These are phyloP conservation scores for Platichthys flesus DNA, from an alignment of 2,113 vertebrate species.

Conservation along the genomic window DNA sequence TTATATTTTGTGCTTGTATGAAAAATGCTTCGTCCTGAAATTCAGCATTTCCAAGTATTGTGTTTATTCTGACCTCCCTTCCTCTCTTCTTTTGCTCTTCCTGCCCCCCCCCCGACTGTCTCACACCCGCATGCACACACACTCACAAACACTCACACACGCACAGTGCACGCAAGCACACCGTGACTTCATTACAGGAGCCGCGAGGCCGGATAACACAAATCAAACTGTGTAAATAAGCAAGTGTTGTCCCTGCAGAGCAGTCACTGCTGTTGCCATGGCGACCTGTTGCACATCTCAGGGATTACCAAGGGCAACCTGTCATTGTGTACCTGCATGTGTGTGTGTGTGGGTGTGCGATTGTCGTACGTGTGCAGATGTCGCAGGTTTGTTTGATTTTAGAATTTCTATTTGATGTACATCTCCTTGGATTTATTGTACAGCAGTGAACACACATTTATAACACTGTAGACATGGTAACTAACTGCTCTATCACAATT, in stretches of 20 bases:
- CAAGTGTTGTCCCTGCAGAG: slow-evolving; percentile 59
- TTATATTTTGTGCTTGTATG: slow-evolving; percentile 3
- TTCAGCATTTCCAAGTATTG: neutral
- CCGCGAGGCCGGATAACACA: slow-evolving; percentile 60
- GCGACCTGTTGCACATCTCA: slow-evolving; percentile 69
- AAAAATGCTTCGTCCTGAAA: neutral
- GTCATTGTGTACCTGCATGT: slow-evolving; percentile 47
- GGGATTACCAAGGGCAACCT: slow-evolving; percentile 62
- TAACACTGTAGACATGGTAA: no score
- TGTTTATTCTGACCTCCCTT: neutral
- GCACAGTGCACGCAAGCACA: neutral
- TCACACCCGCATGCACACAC: neutral
- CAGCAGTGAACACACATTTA: no score
- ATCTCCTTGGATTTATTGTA: no score
- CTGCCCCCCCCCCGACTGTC: neutral
- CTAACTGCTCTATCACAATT: no score
- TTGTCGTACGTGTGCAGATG: slow-evolving; percentile 14
- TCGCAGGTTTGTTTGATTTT: neutral
- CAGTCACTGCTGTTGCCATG: slow-evolving; percentile 62
- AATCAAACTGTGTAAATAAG: slow-evolving; percentile 75
- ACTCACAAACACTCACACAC: neutral
- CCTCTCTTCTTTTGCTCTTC: neutral
- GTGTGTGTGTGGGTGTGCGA: slow-evolving; percentile 16
- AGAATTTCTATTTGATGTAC: neutral
- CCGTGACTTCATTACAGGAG: slow-evolving; percentile 57